A percentile compares a stretch with the other conserved stretches of the same genome.
Evolutionary conservation across 2,797 vertebrate genomes (phyloP).

Genomic region (Gallinago solitaria): DNA sequence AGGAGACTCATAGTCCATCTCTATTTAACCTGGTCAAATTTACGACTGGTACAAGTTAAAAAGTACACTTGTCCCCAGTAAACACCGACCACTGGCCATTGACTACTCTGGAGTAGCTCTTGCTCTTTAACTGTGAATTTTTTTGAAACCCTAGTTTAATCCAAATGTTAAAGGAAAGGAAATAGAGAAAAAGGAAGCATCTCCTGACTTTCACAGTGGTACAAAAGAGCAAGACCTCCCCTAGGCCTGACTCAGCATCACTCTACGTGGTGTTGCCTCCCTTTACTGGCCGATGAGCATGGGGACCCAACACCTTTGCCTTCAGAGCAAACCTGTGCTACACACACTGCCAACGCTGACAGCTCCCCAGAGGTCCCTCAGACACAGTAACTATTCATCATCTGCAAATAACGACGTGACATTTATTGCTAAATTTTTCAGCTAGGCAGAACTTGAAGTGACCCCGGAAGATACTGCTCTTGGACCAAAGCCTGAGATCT

Average conservation of each 20-base stretch:
- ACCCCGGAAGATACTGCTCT: background rate
- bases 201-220: background rate
- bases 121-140: background rate
- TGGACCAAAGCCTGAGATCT: background rate
- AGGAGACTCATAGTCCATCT: background rate
- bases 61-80: background rate
- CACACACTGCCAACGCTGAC: background rate
- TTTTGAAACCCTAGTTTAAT: background rate
- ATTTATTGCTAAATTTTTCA: background rate
- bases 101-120: background rate
- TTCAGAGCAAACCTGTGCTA: background rate
- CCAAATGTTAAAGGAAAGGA: background rate
- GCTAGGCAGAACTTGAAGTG: background rate
- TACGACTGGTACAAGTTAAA: background rate
- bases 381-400: background rate
- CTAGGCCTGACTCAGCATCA: background rate
- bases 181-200: background rate
- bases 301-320: fast-evolving
- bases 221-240: background rate
- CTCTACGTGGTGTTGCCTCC: fast-evolving
- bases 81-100: background rate
- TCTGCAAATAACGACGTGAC: background rate
- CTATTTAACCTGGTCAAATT: background rate
- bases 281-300: fast-evolving
- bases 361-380: background rate